phyloP scores from a whole-genome alignment of 2,888 invertebrate genomes.

The Drosophila pseudotalamancana region DNA sequence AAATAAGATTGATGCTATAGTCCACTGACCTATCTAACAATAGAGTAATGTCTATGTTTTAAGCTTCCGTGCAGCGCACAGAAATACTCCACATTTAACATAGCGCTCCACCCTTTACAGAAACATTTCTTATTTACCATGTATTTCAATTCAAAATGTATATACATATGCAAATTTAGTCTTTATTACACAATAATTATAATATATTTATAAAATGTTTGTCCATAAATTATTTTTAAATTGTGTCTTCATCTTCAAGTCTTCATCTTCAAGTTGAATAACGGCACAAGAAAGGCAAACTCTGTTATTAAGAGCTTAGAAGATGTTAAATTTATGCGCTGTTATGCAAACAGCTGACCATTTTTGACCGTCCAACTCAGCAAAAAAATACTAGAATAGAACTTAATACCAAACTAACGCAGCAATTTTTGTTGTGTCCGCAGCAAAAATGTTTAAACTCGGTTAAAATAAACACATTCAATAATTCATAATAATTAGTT shows the following conservation, averaged over 20 bases:
- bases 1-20: no score
- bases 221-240: background rate
- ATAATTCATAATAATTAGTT: constrained; percentile 18
- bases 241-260: background rate
- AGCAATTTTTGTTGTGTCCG: constrained; percentile 54
- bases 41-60: no score
- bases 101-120: background rate
- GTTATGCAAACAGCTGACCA: constrained; percentile 37
- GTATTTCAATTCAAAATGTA: no score
- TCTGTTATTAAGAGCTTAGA: background rate
- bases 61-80: background rate
- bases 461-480: constrained; percentile 43
- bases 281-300: background rate
- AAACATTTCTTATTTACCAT: background rate
- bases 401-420: constrained; percentile 54
- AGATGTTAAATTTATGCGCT: constrained; percentile 6
- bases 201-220: no score
- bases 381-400: constrained; percentile 55
- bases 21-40: no score
- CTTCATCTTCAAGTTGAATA: background rate
- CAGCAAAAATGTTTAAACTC: constrained; percentile 59
- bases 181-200: no score
- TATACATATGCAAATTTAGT: background rate
- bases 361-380: constrained; percentile 26
- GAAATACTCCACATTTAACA: constrained; percentile 4